phyloP scores from a whole-genome alignment of 2,113 vertebrate species.

The Australoheros scitulus region DNA sequence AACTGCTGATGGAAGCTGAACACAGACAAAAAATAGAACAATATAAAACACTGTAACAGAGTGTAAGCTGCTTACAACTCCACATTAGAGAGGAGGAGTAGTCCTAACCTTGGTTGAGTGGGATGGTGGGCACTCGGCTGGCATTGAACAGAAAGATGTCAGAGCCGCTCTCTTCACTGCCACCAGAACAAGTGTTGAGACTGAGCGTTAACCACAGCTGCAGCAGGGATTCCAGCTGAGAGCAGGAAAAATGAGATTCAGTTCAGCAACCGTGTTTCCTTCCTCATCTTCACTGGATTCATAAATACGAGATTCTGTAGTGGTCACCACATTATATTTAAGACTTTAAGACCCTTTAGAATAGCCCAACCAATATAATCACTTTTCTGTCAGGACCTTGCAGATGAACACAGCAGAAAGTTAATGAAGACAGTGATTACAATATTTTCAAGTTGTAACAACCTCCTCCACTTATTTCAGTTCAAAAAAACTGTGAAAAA shows the following conservation, averaged over 20 bases:
- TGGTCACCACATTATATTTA: not conserved
- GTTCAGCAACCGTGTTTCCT: not conserved
- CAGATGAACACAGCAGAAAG: not conserved
- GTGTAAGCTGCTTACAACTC: not conserved
- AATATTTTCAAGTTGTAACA: no score
- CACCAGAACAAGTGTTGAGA: constrained; percentile 89
- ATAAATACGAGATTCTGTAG: not conserved
- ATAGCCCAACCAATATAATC: not conserved
- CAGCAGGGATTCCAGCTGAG: constrained; percentile 93
- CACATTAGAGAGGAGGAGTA: not conserved
- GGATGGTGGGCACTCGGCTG: constrained; percentile 93
- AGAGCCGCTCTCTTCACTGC: constrained; percentile 88
- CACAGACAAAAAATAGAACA: not conserved
- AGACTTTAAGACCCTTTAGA: not conserved
- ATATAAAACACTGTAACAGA: not conserved
- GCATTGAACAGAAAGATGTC: constrained; percentile 97
- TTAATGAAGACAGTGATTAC: not conserved
- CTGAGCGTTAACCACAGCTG: constrained; percentile 98
- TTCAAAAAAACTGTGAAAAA: no score
- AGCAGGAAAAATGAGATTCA: not conserved
- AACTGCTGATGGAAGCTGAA: constrained; percentile 93
- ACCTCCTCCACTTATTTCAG: no score
- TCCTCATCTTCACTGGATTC: not conserved
- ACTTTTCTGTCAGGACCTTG: not conserved
- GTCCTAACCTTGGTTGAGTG: constrained; percentile 93